A percentile compares a stretch with the other conserved stretches of the same genome.
These are phyloP conservation scores for Drosophila melanica DNA, from an alignment of 1,140 invertebrate genomes.

Conservation along the genomic window DNA sequence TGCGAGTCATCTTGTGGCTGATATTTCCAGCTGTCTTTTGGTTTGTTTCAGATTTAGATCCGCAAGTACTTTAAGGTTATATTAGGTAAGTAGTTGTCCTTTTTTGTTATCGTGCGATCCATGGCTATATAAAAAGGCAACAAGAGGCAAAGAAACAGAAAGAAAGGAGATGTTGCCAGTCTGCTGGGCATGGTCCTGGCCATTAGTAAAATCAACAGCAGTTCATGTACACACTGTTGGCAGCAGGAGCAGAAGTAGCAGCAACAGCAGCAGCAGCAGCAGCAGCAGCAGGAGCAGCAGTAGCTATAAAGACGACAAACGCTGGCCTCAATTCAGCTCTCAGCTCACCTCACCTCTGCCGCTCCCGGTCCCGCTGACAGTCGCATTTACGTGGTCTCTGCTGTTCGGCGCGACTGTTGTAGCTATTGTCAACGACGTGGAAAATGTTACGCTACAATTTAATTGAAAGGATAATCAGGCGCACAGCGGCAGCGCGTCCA, in stretches of 20 bases:
- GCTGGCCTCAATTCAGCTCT: conserved; percentile 34
- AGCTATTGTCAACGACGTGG: conserved; percentile 68
- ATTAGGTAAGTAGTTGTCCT: background rate
- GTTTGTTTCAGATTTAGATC: background rate
- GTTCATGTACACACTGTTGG: conserved; percentile 11
- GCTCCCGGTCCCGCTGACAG: background rate
- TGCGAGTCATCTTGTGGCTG: too few species aligned
- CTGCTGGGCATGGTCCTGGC: conserved; percentile 15
- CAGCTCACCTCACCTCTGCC: background rate
- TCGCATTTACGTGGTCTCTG: conserved; percentile 1
- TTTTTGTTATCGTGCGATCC: background rate
- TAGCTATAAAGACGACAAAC: conserved; percentile 9
- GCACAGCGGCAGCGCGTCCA: conserved; percentile 66
- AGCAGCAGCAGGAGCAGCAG: background rate
- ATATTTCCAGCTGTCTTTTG: too few species aligned
- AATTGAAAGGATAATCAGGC: conserved; percentile 82
- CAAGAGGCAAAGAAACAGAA: background rate
- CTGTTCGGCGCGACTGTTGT: conserved; percentile 18
- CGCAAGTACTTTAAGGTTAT: background rate
- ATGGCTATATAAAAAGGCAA: background rate
- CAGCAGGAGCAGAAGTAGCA: background rate
- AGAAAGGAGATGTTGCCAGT: conserved; percentile 11
- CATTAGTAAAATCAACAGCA: conserved; percentile 74
- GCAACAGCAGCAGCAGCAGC: background rate
- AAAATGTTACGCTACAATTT: conserved; percentile 83